Evolutionary conservation across 1,140 invertebrate species (phyloP).

Genomic region (Habropoda laboriosa): DNA sequence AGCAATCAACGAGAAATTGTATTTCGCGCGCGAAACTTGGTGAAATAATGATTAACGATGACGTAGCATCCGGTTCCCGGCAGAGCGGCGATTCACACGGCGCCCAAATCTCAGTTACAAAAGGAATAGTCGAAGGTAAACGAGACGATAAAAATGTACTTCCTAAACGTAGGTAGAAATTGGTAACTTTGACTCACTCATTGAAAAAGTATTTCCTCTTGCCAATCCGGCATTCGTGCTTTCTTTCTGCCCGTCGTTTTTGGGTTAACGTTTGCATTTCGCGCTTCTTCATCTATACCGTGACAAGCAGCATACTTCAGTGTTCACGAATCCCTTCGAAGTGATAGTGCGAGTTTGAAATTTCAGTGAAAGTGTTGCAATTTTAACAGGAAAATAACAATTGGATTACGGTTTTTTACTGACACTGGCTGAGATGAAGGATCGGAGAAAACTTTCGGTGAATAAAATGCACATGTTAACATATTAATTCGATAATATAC

Average conservation of each 20-base stretch:
- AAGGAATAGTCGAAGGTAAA: constrained; percentile 80
- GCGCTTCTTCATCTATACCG: constrained; percentile 47
- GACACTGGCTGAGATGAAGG: background rate
- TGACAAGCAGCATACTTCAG: constrained; percentile 39
- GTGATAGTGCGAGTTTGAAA: constrained; percentile 13
- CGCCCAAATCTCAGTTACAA: constrained; percentile 80
- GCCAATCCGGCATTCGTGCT: constrained; percentile 58
- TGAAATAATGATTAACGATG: background rate
- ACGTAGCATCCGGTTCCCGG: constrained; percentile 54
- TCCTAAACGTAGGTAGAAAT: constrained; percentile 81
- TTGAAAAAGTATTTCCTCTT: constrained; percentile 75
- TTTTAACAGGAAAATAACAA: background rate
- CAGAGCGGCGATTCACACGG: constrained; percentile 67
- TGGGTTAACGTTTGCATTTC: constrained; percentile 76
- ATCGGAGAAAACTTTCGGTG: background rate
- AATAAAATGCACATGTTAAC: background rate
- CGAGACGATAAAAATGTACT: constrained; percentile 79
- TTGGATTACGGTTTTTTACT: background rate
- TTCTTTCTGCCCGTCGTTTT: constrained; percentile 74
- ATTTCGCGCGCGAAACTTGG: constrained; percentile 16
- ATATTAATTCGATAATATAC: background rate
- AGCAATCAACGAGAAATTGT: constrained; percentile 21
- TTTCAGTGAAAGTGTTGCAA: background rate
- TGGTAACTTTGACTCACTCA: constrained; percentile 82
- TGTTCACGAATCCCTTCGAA: constrained; percentile 19